Percentiles rank a stretch among this genome's conserved stretches.
Conservation (phyloP, 2,113 vertebrate species). For the Phainopepla nitens region DNA sequence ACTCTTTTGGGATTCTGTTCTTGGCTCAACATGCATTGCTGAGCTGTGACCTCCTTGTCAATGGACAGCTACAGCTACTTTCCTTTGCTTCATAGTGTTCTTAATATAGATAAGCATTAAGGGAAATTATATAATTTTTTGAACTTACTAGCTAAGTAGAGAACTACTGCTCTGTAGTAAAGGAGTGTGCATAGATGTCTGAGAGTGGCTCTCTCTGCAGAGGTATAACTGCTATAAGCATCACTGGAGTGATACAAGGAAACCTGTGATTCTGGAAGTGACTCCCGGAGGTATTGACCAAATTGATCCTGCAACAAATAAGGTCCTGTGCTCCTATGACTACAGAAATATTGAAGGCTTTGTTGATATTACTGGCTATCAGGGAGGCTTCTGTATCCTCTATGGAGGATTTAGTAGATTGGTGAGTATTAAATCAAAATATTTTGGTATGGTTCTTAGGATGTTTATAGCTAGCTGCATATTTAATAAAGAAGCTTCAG, state of each 20-base stretch:
- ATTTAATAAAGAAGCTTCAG: neutral
- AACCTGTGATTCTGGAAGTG: slow-evolving; percentile 89
- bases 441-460: neutral
- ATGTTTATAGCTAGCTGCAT: neutral
- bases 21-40: neutral
- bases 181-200: neutral
- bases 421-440: slow-evolving; percentile 71
- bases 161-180: neutral
- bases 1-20: neutral
- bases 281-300: slow-evolving; percentile 97
- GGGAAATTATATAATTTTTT: neutral
- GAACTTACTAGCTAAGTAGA: neutral
- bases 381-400: slow-evolving; percentile 94
- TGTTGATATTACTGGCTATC: slow-evolving; percentile 90
- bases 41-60: neutral
- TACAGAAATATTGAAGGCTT: slow-evolving; percentile 98
- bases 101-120: neutral
- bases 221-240: slow-evolving; percentile 98
- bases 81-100: neutral
- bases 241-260: slow-evolving; percentile 93
- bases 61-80: neutral
- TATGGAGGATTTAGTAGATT: slow-evolving; percentile 95
- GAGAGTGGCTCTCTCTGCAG: slow-evolving; percentile 61
- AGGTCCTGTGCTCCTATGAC: slow-evolving; percentile 95
- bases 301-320: slow-evolving; percentile 90